Conservation (phyloP, 2,888 invertebrate genomes). For the Cephus sareptanus region DNA sequence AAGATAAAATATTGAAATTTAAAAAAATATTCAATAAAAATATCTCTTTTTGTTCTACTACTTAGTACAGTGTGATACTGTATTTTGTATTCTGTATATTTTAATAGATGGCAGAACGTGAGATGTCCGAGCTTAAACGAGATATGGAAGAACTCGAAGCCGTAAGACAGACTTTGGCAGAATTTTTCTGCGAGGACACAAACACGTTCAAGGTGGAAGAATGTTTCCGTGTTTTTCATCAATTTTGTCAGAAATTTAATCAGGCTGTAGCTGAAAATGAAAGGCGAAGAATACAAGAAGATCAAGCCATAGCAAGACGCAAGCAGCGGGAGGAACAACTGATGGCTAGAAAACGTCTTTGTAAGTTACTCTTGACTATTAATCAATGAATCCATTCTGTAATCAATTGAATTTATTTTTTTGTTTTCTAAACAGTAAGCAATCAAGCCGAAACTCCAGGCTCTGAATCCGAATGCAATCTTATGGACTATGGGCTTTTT, state of each 20-base stretch:
- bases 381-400: background rate
- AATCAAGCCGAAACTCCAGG: slow-evolving; percentile 79
- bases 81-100: slow-evolving; percentile 18
- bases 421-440: slow-evolving; percentile 66
- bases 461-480: slow-evolving; percentile 78
- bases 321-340: slow-evolving; percentile 81
- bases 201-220: slow-evolving; percentile 92
- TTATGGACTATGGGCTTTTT: slow-evolving; percentile 82
- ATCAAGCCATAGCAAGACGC: slow-evolving; percentile 83
- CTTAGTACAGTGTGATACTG: background rate
- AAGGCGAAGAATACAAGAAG: slow-evolving; percentile 83
- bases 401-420: slow-evolving; percentile 1
- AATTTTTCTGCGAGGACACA: slow-evolving; percentile 95
- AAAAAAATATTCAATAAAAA: slow-evolving; percentile 1
- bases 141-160: slow-evolving; percentile 86
- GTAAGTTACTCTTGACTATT: slow-evolving; percentile 62
- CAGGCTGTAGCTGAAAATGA: slow-evolving; percentile 89
- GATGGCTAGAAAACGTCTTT: slow-evolving; percentile 72
- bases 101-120: slow-evolving; percentile 79
- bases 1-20: slow-evolving; percentile 33
- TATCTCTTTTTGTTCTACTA: background rate
- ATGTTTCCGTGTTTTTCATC: slow-evolving; percentile 89
- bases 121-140: slow-evolving; percentile 80
- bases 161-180: slow-evolving; percentile 82
- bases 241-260: slow-evolving; percentile 88